Evolutionary conservation across 2,888 invertebrate species (phyloP).

Genomic region (Tetramorium bicarinatum): DNA sequence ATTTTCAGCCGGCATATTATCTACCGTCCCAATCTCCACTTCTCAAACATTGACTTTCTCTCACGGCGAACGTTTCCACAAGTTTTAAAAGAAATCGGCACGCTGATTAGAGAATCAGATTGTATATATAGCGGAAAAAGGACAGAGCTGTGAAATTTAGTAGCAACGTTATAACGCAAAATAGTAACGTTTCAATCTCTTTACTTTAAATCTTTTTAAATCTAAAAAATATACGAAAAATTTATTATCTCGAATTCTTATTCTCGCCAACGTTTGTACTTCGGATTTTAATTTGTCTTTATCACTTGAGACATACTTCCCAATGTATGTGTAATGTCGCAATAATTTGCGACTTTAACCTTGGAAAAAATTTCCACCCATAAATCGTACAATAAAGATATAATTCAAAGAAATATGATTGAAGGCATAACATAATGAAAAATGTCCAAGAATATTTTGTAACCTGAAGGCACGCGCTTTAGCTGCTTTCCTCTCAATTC

Average conservation of each 20-base stretch:
- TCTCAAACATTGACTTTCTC: conserved; percentile 13
- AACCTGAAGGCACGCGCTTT: not conserved
- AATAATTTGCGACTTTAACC: not conserved
- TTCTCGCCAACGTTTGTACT: not conserved
- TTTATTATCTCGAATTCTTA: not conserved
- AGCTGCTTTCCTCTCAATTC: not conserved
- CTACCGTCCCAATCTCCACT: conserved; percentile 12
- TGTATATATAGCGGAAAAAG: not conserved
- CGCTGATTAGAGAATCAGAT: not conserved
- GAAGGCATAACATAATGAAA: not conserved
- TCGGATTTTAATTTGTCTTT: not conserved
- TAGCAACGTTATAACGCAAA: not conserved
- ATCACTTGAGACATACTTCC: no score
- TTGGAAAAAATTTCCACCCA: not conserved
- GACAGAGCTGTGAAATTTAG: not conserved
- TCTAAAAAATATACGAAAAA: conserved; percentile 4
- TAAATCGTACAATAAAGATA: no score
- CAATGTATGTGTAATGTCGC: no score
- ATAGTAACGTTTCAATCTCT: not conserved
- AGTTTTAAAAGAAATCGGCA: conserved; percentile 6
- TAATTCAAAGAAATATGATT: not conserved
- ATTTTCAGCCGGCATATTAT: conserved; percentile 24
- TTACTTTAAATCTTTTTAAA: not conserved
- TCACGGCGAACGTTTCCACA: not conserved
- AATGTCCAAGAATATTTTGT: not conserved